Evolutionary conservation across 2,113 vertebrate genomes (phyloP).

Genomic region (Cricetomys ansorgei): DNA sequence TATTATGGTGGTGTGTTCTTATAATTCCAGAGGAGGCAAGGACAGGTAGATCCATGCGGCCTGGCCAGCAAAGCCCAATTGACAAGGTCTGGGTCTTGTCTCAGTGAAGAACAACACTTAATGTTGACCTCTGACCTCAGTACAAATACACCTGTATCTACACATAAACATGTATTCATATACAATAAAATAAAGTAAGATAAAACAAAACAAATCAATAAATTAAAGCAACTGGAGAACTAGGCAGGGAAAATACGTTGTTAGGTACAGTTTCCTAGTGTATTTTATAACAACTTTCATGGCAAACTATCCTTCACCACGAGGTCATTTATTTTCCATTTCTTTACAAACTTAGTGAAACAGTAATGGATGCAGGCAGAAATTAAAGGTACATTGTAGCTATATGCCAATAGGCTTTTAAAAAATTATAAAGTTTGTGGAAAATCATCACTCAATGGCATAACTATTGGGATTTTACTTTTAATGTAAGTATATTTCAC

Average conservation of each 20-base stretch:
- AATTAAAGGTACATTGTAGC: slow-evolving; percentile 41
- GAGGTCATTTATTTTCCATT: slow-evolving; percentile 53
- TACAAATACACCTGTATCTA: background rate
- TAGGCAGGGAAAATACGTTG: slow-evolving; percentile 25
- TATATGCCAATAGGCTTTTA: slow-evolving; percentile 34
- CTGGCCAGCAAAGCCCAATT: background rate
- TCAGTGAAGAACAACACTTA: background rate
- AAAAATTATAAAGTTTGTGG: slow-evolving; percentile 41
- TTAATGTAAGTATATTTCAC: slow-evolving; percentile 29
- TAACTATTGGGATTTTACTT: slow-evolving; percentile 20
- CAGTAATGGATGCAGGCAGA: slow-evolving; percentile 42
- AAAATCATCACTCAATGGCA: background rate
- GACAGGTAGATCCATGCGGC: background rate
- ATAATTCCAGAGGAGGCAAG: background rate
- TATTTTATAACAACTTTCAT: slow-evolving; percentile 46
- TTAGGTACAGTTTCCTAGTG: background rate
- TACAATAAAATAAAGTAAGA: background rate
- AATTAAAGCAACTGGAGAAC: background rate
- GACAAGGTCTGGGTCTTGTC: background rate
- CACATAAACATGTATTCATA: background rate
- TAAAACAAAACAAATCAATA: background rate
- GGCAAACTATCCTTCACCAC: slow-evolving; percentile 40
- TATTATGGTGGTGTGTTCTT: background rate
- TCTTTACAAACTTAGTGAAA: slow-evolving; percentile 50
- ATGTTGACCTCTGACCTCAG: background rate